Evolutionary conservation across 2,797 vertebrate species (phyloP).

Genomic region (Sebastes kiyomatsui): DNA sequence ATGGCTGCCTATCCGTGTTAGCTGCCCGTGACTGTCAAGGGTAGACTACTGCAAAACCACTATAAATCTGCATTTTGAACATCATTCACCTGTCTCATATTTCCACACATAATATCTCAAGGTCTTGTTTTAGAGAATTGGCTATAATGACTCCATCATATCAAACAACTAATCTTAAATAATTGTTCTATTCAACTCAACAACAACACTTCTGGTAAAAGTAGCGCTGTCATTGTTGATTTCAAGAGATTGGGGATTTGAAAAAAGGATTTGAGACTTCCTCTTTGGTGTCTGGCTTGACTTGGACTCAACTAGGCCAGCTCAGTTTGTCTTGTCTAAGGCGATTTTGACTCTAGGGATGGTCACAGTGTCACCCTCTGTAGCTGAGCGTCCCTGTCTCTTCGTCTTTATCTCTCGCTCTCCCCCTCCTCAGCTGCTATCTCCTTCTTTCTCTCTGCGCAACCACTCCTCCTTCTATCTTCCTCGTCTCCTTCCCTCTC

Average conservation of each 20-base stretch:
- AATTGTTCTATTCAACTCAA: constrained; percentile 1
- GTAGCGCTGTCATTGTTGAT: constrained; percentile 35
- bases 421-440: constrained; percentile 11
- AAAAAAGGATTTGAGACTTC: constrained; percentile 41
- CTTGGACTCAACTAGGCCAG: constrained; percentile 55
- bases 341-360: constrained; percentile 47
- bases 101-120: neutral
- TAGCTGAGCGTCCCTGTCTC: constrained; percentile 44
- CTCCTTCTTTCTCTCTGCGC: constrained; percentile 25
- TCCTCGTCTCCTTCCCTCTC: constrained; percentile 28
- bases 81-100: neutral
- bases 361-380: constrained; percentile 38
- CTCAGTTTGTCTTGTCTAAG: constrained; percentile 59
- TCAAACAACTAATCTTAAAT: constrained; percentile 4
- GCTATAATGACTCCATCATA: neutral
- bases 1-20: constrained; percentile 17
- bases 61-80: neutral
- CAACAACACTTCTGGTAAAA: neutral
- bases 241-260: constrained; percentile 24
- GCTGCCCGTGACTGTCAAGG: constrained; percentile 11
- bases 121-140: neutral
- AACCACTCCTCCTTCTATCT: constrained; percentile 28
- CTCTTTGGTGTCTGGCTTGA: constrained; percentile 47
- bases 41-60: neutral
- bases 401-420: constrained; percentile 36